A percentile compares a stretch with the other conserved stretches of the same genome.
These are phyloP conservation scores for Sebastes goodei DNA, from an alignment of 2,797 vertebrate genomes.

Conservation along the genomic window DNA sequence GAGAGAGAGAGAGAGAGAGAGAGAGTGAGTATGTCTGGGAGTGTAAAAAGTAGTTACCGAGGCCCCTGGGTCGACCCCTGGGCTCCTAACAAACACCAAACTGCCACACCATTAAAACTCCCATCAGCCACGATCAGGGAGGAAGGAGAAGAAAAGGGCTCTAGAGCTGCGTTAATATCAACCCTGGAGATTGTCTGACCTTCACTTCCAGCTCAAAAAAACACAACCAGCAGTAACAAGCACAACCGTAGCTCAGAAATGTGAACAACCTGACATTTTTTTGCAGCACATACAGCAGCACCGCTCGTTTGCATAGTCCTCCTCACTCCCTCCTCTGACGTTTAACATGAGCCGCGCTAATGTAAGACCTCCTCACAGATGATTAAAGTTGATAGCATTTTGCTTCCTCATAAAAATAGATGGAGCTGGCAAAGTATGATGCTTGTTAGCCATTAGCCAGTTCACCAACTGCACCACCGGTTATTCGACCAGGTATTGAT, in stretches of 20 bases:
- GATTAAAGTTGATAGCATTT: slow-evolving; percentile 24
- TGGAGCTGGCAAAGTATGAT: slow-evolving; percentile 17
- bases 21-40: neutral
- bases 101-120: slow-evolving; percentile 27
- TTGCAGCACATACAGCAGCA: neutral
- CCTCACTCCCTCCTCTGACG: neutral
- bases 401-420: slow-evolving; percentile 22
- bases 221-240: neutral
- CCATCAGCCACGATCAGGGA: slow-evolving; percentile 23
- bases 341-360: neutral
- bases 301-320: neutral
- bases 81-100: slow-evolving; percentile 19
- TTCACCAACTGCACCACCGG: slow-evolving; percentile 36
- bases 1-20: neutral
- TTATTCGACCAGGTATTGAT: slow-evolving; percentile 53
- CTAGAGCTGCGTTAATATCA: slow-evolving; percentile 16
- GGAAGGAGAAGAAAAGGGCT: slow-evolving; percentile 6
- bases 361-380: slow-evolving; percentile 2
- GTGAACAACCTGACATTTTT: neutral
- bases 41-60: slow-evolving; percentile 7
- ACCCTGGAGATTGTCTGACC: slow-evolving; percentile 25
- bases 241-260: neutral
- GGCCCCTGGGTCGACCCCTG: slow-evolving; percentile 14
- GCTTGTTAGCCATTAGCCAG: slow-evolving; percentile 43
- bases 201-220: slow-evolving; percentile 17